Evolutionary conservation across 2,113 vertebrate genomes (phyloP).

Genomic region (Arothron firmamentum): DNA sequence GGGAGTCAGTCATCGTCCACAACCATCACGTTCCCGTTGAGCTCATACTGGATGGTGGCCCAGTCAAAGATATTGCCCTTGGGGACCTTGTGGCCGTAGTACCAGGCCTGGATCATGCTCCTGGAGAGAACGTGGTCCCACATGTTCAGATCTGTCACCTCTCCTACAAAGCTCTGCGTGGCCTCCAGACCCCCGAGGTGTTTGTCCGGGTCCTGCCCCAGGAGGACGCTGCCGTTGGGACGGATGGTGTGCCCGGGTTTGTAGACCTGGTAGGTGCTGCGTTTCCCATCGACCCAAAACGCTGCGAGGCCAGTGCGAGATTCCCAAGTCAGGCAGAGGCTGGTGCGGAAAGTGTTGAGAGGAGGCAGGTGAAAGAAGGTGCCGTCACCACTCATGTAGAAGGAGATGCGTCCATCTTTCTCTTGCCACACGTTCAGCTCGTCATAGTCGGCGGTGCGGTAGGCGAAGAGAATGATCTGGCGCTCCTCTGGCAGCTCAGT

Average conservation of each 20-base stretch:
- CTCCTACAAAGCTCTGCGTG: slow-evolving; percentile 75
- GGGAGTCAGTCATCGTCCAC: slow-evolving; percentile 72
- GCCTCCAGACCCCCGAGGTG: slow-evolving; percentile 69
- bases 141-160: slow-evolving; percentile 79
- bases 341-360: slow-evolving; percentile 73
- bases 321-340: slow-evolving; percentile 78
- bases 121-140: slow-evolving; percentile 77
- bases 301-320: slow-evolving; percentile 69
- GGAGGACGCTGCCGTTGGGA: slow-evolving; percentile 65
- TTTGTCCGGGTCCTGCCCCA: slow-evolving; percentile 77
- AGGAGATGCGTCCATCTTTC: slow-evolving; percentile 68
- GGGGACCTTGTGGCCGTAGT: slow-evolving; percentile 62
- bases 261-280: slow-evolving; percentile 76
- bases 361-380: slow-evolving; percentile 68
- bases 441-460: slow-evolving; percentile 73
- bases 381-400: slow-evolving; percentile 72
- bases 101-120: slow-evolving; percentile 68
- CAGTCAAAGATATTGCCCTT: slow-evolving; percentile 79
- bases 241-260: slow-evolving; percentile 71
- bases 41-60: slow-evolving; percentile 72
- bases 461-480: slow-evolving; percentile 78
- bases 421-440: slow-evolving; percentile 79
- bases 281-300: slow-evolving; percentile 73
- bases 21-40: slow-evolving; percentile 75
- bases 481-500: slow-evolving; percentile 72